These are phyloP conservation scores for Schizopygopsis malacanthus DNA, from an alignment of 2,797 vertebrate species.

Conservation along the genomic window DNA sequence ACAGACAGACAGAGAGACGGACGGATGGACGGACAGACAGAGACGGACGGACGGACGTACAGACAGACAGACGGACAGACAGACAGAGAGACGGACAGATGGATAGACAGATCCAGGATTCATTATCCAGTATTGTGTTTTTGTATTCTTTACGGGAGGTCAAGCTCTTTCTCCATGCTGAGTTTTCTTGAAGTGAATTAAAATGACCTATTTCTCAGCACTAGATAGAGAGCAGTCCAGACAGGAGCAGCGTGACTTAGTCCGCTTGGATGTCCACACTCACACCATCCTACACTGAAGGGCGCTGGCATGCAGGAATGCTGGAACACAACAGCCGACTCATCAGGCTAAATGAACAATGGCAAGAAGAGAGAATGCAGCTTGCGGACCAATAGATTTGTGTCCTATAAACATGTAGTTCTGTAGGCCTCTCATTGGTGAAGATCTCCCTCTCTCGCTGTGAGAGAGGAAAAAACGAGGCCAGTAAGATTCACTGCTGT, in stretches of 20 bases:
- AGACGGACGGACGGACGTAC: too few relatives aligned
- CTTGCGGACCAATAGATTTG: neutral
- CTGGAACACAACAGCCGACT: slow-evolving; percentile 39
- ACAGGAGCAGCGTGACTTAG: slow-evolving; percentile 58
- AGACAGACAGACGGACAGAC: too few relatives aligned
- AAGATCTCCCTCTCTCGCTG: neutral
- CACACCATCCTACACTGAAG: slow-evolving; percentile 30
- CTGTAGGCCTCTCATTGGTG: neutral
- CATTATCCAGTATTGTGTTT: neutral
- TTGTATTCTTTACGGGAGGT: neutral
- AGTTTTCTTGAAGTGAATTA: slow-evolving; percentile 19
- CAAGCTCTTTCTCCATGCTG: slow-evolving; percentile 3
- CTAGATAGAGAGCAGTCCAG: slow-evolving; percentile 49
- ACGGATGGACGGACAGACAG: too few relatives aligned
- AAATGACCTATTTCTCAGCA: slow-evolving; percentile 46
- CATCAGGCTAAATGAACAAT: slow-evolving; percentile 32
- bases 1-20: too few relatives aligned
- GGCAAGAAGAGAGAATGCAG: neutral
- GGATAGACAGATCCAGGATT: too few relatives aligned
- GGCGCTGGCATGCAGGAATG: slow-evolving; percentile 4
- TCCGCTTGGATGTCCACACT: slow-evolving; percentile 51
- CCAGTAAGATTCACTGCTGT: slow-evolving; percentile 14
- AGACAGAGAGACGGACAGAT: too few relatives aligned
- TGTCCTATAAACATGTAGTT: neutral
- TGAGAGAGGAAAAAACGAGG: neutral